These are phyloP conservation scores for Xyliphius kryptos DNA, from an alignment of 2,113 vertebrate genomes.

Conservation along the genomic window DNA sequence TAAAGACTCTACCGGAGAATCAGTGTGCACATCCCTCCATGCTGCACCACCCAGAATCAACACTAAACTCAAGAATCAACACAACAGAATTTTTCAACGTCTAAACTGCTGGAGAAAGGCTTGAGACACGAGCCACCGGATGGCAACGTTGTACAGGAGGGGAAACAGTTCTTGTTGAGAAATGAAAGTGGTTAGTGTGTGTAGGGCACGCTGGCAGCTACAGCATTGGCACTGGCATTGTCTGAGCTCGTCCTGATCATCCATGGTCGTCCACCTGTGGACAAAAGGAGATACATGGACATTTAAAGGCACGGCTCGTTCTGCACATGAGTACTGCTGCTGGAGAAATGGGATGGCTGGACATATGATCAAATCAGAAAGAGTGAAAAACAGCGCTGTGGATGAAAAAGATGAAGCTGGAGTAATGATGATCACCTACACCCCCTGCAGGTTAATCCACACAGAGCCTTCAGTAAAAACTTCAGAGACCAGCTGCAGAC, in stretches of 20 bases:
- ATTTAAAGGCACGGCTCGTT: constrained; percentile 32
- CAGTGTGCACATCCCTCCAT: neutral
- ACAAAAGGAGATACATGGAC: constrained; percentile 59
- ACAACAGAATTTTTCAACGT: too few relatives aligned
- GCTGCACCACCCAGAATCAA: constrained; percentile 3
- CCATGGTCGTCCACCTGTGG: constrained; percentile 75
- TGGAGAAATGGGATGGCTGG: constrained; percentile 17
- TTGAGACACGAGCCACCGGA: constrained; percentile 43
- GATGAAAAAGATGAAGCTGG: constrained; percentile 4
- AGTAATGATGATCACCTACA: too few relatives aligned
- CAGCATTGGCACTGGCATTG: constrained; percentile 37
- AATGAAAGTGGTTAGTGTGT: constrained; percentile 64
- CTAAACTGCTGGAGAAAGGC: too few relatives aligned
- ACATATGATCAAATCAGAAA: neutral
- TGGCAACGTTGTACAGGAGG: constrained; percentile 54
- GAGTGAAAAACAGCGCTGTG: neutral
- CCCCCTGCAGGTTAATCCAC: neutral
- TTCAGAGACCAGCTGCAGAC: neutral
- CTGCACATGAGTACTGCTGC: constrained; percentile 20
- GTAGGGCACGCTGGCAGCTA: constrained; percentile 46
- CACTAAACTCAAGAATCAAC: too few relatives aligned
- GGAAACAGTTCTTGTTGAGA: constrained; percentile 61
- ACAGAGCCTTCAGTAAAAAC: too few relatives aligned
- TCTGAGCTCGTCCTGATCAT: constrained; percentile 70
- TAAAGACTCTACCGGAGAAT: too few relatives aligned